These are phyloP conservation scores for Cephus cinctus DNA, from an alignment of 1,140 invertebrate genomes.

Conservation along the genomic window DNA sequence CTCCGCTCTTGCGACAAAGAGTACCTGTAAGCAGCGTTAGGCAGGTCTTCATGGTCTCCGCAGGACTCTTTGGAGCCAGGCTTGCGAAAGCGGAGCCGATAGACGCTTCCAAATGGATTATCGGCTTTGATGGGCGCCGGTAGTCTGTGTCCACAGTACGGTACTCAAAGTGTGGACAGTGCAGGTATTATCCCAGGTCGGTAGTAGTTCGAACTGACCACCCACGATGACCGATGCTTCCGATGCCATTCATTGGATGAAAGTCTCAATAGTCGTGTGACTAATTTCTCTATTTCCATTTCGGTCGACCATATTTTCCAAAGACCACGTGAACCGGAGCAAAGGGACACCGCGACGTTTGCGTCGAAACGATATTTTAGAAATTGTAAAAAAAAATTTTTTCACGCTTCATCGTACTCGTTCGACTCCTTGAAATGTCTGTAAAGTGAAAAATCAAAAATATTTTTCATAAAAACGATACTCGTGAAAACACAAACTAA, in stretches of 20 bases:
- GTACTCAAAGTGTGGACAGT: no score
- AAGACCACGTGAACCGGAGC: no score
- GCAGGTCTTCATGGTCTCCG: neutral
- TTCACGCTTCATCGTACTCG: neutral
- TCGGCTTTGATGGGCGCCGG: constrained; percentile 25
- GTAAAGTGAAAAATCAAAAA: neutral
- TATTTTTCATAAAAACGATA: neutral
- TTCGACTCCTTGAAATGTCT: neutral
- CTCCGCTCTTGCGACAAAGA: neutral
- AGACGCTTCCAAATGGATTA: constrained; percentile 20
- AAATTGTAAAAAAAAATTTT: neutral
- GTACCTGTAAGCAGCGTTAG: neutral
- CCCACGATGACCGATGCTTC: constrained; percentile 12
- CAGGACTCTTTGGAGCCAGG: constrained; percentile 4
- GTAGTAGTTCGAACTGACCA: constrained; percentile 13
- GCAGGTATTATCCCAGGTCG: no score
- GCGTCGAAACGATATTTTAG: neutral
- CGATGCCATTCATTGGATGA: neutral
- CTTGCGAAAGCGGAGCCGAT: constrained; percentile 26
- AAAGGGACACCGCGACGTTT: no score
- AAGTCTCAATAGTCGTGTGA: no score
- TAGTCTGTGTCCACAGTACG: constrained; percentile 12
- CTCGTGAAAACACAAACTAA: no score
- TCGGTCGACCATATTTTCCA: no score
- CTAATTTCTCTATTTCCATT: no score